Base-by-base conservation (phyloP, 1,140 invertebrate species). In the Glossosoma conforme region DNA sequence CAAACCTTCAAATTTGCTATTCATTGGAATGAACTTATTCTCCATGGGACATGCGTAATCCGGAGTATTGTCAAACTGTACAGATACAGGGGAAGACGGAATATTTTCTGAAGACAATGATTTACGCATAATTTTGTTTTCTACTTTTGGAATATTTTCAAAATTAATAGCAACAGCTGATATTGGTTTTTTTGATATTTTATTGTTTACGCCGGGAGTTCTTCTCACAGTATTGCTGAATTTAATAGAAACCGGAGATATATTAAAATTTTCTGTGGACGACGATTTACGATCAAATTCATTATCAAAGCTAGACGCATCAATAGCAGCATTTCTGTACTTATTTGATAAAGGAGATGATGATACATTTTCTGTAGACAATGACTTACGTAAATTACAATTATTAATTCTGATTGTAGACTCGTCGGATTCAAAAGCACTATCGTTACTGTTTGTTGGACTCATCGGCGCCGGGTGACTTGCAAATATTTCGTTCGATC, bases 111-210 rank as follows among this genome's bases (percentile, higher is more conserved):
- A n/a, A n/a, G n/a, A n/a, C n/a, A n/a, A n/a, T n/a, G n/a, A n/a
- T 40, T 72, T 68, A 64, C 69, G 69, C 53, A 67, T 68, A 36
- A 69, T 68, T 8, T 57, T 43, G 51, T n/a, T n/a, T n/a, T n/a
- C n/a, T n/a, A n/a, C n/a, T n/a, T n/a, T n/a, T n/a, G n/a, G n/a
- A n/a, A n/a, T n/a, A n/a, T n/a, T n/a, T n/a, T n/a, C n/a, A n/a
- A n/a, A n/a, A n/a, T n/a, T n/a, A n/a, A n/a, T n/a, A n/a, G n/a
- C n/a, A n/a, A n/a, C n/a, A n/a, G n/a, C n/a, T n/a, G n/a, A n/a
- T n/a, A n/a, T n/a, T n/a, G n/a, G n/a, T n/a, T n/a, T n/a, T n/a
- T n/a, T n/a, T n/a, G n/a, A n/a, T n/a, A n/a, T n/a, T n/a, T n/a
- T n/a, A n/a, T n/a, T n/a, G n/a, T n/a, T n/a, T n/a, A n/a, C n/a